These are phyloP conservation scores for Hirundichthys speculiger DNA, from an alignment of 2,113 vertebrate species.

Conservation along the genomic window DNA sequence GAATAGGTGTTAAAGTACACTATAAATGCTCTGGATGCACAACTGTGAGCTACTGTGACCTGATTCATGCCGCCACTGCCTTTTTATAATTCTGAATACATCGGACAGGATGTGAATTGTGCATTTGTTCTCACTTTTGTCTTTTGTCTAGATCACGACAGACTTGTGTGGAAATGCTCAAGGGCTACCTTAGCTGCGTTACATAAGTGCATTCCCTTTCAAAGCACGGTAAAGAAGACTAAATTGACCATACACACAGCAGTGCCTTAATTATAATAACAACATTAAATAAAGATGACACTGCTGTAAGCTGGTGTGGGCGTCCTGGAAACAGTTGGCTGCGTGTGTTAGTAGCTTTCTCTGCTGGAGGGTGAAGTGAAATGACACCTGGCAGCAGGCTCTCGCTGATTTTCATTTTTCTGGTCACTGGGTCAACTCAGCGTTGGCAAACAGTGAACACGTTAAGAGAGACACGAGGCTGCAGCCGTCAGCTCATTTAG, in stretches of 20 bases:
- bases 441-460: slow-evolving; percentile 32
- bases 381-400: slow-evolving; percentile 53
- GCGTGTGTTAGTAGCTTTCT: slow-evolving; percentile 40
- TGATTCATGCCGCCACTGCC: slow-evolving; percentile 30
- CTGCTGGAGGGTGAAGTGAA: slow-evolving; percentile 37
- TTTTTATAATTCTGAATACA: slow-evolving; percentile 56
- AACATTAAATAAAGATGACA: slow-evolving; percentile 38
- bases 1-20: slow-evolving; percentile 67
- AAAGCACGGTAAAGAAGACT: not conserved
- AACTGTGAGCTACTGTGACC: slow-evolving; percentile 52
- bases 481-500: slow-evolving; percentile 31
- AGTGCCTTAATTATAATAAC: slow-evolving; percentile 24
- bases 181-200: not conserved
- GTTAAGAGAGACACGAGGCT: slow-evolving; percentile 13
- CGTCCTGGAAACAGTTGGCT: slow-evolving; percentile 41
- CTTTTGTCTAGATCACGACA: slow-evolving; percentile 1
- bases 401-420: slow-evolving; percentile 46
- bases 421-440: slow-evolving; percentile 63
- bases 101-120: slow-evolving; percentile 35
- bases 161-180: slow-evolving; percentile 6
- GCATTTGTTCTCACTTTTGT: slow-evolving; percentile 16
- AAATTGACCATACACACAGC: not conserved
- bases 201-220: not conserved
- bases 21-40: slow-evolving; percentile 28
- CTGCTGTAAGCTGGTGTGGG: slow-evolving; percentile 19